phyloP scores from a whole-genome alignment of 2,888 invertebrate genomes.

The Noctua comes region DNA sequence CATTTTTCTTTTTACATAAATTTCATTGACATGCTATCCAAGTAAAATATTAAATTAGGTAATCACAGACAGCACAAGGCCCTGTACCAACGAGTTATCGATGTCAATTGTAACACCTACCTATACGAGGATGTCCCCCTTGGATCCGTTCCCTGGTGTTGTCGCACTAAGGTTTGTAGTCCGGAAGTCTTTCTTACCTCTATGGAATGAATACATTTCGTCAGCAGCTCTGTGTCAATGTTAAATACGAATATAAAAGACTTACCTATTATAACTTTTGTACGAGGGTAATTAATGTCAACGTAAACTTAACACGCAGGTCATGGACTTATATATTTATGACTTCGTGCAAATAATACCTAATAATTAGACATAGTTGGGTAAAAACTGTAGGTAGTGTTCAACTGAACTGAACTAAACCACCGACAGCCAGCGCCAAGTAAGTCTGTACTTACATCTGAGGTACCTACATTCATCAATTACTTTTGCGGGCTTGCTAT shows the following conservation, averaged over 20 bases:
- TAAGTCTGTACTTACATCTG: neutral
- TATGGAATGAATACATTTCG: slow-evolving; percentile 1
- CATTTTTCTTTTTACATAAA: neutral
- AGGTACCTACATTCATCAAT: too few relatives aligned
- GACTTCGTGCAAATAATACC: neutral
- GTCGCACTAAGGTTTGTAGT: slow-evolving; percentile 12
- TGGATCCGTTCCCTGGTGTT: too few relatives aligned
- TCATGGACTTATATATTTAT: neutral
- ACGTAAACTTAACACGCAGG: neutral
- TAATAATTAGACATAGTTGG: neutral
- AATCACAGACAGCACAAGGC: neutral
- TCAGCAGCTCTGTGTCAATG: slow-evolving; percentile 1
- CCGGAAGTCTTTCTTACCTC: slow-evolving; percentile 27
- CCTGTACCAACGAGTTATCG: slow-evolving; percentile 3
- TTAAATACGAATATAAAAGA: neutral
- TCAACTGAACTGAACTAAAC: neutral
- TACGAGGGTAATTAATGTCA: neutral
- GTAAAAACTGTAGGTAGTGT: neutral
- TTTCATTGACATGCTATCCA: neutral
- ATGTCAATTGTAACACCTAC: neutral
- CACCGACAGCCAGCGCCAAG: neutral
- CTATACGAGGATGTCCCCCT: too few relatives aligned
- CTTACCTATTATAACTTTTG: neutral
- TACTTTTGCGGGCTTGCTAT: neutral
- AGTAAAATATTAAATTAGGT: neutral